phyloP scores from a whole-genome alignment of 2,888 invertebrate species.

The Rotaria macrura region DNA sequence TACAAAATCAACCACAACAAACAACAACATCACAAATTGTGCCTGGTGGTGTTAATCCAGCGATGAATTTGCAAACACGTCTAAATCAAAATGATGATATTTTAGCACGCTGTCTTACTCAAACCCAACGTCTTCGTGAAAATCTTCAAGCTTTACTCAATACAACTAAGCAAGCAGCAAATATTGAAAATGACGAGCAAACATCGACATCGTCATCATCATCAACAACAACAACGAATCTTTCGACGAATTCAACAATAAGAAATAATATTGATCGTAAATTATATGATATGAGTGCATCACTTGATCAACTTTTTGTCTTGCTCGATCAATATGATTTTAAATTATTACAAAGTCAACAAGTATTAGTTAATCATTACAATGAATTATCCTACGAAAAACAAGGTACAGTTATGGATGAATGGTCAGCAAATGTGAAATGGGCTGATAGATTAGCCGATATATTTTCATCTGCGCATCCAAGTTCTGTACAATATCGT shows the following conservation, averaged over 20 bases:
- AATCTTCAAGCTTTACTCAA: background rate
- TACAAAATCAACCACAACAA: background rate
- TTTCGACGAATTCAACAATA: background rate
- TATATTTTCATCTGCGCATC: background rate
- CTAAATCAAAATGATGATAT: constrained; percentile 15
- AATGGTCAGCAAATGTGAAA: background rate
- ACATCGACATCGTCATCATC: background rate
- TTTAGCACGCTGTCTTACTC: background rate
- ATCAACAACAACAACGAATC: background rate
- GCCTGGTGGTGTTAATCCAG: background rate
- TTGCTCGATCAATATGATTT: background rate
- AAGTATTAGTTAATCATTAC: background rate
- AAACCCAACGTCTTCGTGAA: background rate
- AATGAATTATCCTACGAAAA: constrained; percentile 20
- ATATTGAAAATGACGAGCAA: background rate
- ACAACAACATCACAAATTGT: background rate
- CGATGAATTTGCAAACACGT: background rate
- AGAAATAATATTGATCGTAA: background rate
- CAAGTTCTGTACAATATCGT: background rate
- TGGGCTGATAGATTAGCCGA: background rate
- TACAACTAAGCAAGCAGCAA: background rate
- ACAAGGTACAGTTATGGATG: background rate
- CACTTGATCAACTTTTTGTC: background rate
- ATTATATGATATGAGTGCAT: background rate
- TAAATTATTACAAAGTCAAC: background rate